Percentiles rank a stretch among this genome's conserved stretches.
These are phyloP conservation scores for Pseudorhiza aurosa DNA, from an alignment of 30 jellyfish, hydroid and myxozoan species.

Conservation along the genomic window DNA sequence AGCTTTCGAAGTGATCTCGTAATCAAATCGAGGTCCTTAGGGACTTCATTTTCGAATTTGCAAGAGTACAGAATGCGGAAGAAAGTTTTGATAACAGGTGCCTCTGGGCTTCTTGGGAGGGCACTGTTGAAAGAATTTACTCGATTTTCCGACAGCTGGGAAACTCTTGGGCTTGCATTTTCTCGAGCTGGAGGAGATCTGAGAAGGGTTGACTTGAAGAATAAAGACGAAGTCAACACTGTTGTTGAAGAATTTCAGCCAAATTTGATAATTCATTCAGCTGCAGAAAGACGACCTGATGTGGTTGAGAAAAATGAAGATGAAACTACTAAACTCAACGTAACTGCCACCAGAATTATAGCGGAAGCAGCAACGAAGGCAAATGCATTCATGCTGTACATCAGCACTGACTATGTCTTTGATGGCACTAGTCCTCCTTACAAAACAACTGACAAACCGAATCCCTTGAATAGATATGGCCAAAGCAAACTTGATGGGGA, in stretches of 20 bases:
- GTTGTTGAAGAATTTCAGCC: conserved; percentile 62
- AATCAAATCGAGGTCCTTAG: conserved; percentile 3
- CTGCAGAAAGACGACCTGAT: conserved; percentile 91
- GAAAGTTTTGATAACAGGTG: conserved; percentile 76
- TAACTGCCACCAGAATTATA: conserved; percentile 57
- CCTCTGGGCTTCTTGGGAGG: conserved; percentile 94
- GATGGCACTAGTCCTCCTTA: conserved; percentile 90
- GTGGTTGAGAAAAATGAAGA: conserved; percentile 64
- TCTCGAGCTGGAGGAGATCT: conserved; percentile 55
- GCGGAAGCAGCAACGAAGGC: conserved; percentile 57
- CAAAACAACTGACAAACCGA: conserved; percentile 69
- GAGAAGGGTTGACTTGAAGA: conserved; percentile 69
- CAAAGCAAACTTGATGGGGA: conserved; percentile 78
- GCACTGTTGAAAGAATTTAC: conserved; percentile 66
- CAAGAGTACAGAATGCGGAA: not conserved
- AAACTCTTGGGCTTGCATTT: conserved; percentile 75
- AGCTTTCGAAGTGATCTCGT: not conserved
- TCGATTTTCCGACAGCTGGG: conserved; percentile 43
- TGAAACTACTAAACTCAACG: conserved; percentile 55
- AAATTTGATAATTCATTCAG: conserved; percentile 69
- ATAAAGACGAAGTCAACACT: conserved; percentile 40
- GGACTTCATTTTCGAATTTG: not conserved
- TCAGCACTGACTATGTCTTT: conserved; percentile 89
- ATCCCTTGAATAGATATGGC: conserved; percentile 82
- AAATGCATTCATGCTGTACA: conserved; percentile 66